Base-by-base conservation (phyloP, 2,113 vertebrate genomes). In the Pipra filicauda region DNA sequence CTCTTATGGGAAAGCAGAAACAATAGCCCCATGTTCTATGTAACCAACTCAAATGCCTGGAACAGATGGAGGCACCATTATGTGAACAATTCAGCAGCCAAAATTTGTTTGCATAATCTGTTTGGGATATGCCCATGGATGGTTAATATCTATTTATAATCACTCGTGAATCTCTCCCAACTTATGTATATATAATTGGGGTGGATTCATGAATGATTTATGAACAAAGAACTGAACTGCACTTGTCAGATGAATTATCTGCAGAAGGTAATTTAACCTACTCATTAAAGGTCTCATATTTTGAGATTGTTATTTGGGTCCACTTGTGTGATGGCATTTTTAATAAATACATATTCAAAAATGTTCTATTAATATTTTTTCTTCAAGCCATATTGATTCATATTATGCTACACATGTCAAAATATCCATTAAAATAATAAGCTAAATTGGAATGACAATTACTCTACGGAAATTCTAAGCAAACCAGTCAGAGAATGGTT, bases 21-120 rank as follows among this genome's bases (percentile, higher is more conserved):
- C 82, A 91, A 93, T 86, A 88, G 30, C 11, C 22, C 22, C 57
- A 43, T 30, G 35, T 90, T 89, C 39, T 61, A n/a, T 44, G 49
- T 76, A 76, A 75, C 81, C 76, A 88, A 31, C 10, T 74, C 43
- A 95, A 94, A 96, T 80, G 65, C 27, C 52, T 93, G 90, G 69
- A 95, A 91, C 91, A 90, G 75, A 95, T 97, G 90, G 82, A 93
- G 43, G 22, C 62, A 93, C 67, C 51, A 91, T 89, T 95, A 93
- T 85, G 76, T 85, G 90, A 94, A 70, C 0, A 1, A 80, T 31
- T 83, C n/a, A 64, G 67, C 27, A 92, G 90, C 85, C 79, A 94
- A 86, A 92, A 95, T 93, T 90, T 95, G 85, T 93, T 95, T 94
- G 72, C 69, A 93, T 94, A 95, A 90, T 96, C 85, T 96, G 90